These are phyloP conservation scores for Zaprionus ghesquierei DNA, from an alignment of 1,140 invertebrate genomes.

Conservation along the genomic window DNA sequence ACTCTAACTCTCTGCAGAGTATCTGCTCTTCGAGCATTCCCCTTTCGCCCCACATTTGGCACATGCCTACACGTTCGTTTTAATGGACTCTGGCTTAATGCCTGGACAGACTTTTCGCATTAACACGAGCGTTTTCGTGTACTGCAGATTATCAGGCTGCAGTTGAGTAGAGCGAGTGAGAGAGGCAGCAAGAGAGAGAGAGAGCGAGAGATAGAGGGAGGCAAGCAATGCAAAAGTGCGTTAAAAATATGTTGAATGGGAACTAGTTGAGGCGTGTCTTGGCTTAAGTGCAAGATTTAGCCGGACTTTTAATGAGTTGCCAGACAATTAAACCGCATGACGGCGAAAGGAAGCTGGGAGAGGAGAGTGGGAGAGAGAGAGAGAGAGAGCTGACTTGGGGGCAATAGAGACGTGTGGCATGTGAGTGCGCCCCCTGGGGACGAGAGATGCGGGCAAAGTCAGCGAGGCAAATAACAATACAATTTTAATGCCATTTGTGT, in stretches of 20 bases:
- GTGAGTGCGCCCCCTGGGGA: background rate
- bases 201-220: background rate
- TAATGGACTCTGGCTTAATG: slow-evolving; percentile 15
- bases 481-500: slow-evolving; percentile 66
- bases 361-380: background rate
- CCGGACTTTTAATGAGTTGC: slow-evolving; percentile 67
- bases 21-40: background rate
- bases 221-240: slow-evolving; percentile 2
- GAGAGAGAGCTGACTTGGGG: background rate
- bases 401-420: background rate
- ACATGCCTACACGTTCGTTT: background rate
- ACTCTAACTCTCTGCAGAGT: background rate
- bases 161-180: background rate
- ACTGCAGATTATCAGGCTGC: slow-evolving; percentile 1
- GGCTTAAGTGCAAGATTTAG: slow-evolving; percentile 36
- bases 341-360: background rate
- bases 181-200: background rate
- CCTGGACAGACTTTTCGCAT: slow-evolving; percentile 22
- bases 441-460: slow-evolving; percentile 10
- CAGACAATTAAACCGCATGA: slow-evolving; percentile 65
- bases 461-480: slow-evolving; percentile 71
- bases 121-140: slow-evolving; percentile 6
- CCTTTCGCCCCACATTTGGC: background rate
- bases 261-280: slow-evolving; percentile 26
- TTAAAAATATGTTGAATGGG: slow-evolving; percentile 28